phyloP scores from a whole-genome alignment of 92 coral and sea anemone species.

The Umimayanthus kanabou region DNA sequence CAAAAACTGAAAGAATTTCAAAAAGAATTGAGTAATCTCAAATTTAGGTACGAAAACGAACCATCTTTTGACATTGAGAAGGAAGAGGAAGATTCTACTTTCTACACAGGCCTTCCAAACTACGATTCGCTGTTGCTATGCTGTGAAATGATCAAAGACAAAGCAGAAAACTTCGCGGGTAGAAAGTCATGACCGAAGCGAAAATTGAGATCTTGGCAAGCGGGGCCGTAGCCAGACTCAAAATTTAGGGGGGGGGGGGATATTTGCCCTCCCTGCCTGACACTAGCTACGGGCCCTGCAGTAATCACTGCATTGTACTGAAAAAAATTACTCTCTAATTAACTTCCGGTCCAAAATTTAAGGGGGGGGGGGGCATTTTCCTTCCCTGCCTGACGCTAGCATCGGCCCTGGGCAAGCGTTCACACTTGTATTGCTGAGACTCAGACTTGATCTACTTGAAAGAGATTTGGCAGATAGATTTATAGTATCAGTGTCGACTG shows the following conservation, averaged over 20 bases:
- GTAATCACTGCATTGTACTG: too few relatives aligned
- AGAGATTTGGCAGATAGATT: conserved; percentile 36
- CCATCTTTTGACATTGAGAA: conserved; percentile 16
- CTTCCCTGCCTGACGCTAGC: too few relatives aligned
- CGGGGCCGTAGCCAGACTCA: too few relatives aligned
- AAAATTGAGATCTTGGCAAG: conserved; percentile 30
- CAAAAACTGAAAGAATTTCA: conserved; percentile 1
- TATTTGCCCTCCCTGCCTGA: too few relatives aligned
- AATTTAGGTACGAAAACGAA: conserved; percentile 2
- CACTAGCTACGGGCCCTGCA: too few relatives aligned
- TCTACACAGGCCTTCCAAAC: conserved; percentile 25
- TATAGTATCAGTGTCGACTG: too few relatives aligned
- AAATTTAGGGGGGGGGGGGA: too few relatives aligned
- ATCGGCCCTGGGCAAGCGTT: too few relatives aligned
- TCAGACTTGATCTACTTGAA: conserved; percentile 29
- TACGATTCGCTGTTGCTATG: conserved; percentile 14
- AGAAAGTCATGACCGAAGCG: conserved; percentile 10
- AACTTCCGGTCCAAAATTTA: too few relatives aligned
- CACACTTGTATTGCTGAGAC: conserved; percentile 12
- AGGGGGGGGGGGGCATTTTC: too few relatives aligned
- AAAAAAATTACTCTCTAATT: too few relatives aligned
- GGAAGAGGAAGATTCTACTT: conserved; percentile 3
- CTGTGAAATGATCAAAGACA: conserved; percentile 9
- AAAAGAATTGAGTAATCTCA: background rate
- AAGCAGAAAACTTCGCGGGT: background rate